Conservation (phyloP, 2,113 vertebrate species). For the Marcusenius ussheri region DNA sequence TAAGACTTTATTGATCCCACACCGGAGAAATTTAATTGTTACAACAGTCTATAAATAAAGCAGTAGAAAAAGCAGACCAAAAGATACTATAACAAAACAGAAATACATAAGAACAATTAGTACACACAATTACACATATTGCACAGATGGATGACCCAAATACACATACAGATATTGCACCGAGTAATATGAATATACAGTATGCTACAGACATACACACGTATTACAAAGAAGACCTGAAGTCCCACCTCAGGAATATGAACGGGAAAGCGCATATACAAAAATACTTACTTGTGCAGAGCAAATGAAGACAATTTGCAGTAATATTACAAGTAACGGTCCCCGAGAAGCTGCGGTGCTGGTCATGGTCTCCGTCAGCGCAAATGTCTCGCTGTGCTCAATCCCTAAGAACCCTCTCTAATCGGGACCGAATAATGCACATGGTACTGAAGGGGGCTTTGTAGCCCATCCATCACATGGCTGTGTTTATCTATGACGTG, state of each 20-base stretch:
- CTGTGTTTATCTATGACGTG: background rate
- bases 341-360: conserved; percentile 35
- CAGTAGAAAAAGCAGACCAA: no score
- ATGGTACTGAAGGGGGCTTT: background rate
- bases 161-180: no score
- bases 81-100: no score
- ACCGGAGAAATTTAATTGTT: no score
- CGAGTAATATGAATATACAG: no score
- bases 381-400: conserved; percentile 42
- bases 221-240: background rate
- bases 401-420: conserved; percentile 28
- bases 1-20: no score
- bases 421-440: background rate
- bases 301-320: conserved; percentile 71
- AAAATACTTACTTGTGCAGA: conserved; percentile 79
- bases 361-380: conserved; percentile 61
- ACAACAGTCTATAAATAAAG: no score
- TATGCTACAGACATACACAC: background rate
- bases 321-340: conserved; percentile 61
- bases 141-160: no score
- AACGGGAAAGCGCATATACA: background rate
- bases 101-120: no score
- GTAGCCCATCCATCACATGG: background rate
- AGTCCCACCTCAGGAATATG: background rate
- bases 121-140: no score